Conservation (phyloP, 2,113 vertebrate genomes). For the Shinisaurus crocodilurus region DNA sequence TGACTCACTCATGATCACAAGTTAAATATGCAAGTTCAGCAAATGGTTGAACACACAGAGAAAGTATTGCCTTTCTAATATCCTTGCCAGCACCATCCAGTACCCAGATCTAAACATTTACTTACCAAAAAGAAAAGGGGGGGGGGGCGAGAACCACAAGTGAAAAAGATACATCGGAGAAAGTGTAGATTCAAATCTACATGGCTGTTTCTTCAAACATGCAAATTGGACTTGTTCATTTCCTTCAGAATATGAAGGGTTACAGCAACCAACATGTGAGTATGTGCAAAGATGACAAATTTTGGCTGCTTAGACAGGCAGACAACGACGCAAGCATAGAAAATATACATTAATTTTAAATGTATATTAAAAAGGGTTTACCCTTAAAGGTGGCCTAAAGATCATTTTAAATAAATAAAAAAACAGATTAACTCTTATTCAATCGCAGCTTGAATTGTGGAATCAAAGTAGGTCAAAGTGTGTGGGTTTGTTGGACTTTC, state of each 20-base stretch:
- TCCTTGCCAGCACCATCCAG: not conserved
- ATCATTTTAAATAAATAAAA: no score
- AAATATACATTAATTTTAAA: not conserved
- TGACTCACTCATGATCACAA: not conserved
- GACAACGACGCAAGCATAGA: not conserved
- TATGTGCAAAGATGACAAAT: not conserved
- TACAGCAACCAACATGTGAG: not conserved
- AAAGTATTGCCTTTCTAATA: not conserved
- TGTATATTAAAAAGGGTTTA: no score
- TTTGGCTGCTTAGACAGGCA: not conserved
- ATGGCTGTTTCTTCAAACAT: not conserved
- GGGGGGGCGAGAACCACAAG: not conserved
- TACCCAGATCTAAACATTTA: not conserved
- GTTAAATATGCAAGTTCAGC: not conserved
- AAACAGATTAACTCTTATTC: no score
- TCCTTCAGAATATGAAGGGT: not conserved
- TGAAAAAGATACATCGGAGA: not conserved
- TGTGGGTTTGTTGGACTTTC: no score
- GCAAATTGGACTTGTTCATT: not conserved
- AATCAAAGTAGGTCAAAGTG: no score
- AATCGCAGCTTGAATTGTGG: no score
- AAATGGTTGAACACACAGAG: not conserved
- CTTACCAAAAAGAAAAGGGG: not conserved
- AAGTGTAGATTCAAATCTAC: not conserved
- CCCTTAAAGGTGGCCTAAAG: no score